Conservation (phyloP, 2,113 vertebrate species). For the Acrocephalus kingi region DNA sequence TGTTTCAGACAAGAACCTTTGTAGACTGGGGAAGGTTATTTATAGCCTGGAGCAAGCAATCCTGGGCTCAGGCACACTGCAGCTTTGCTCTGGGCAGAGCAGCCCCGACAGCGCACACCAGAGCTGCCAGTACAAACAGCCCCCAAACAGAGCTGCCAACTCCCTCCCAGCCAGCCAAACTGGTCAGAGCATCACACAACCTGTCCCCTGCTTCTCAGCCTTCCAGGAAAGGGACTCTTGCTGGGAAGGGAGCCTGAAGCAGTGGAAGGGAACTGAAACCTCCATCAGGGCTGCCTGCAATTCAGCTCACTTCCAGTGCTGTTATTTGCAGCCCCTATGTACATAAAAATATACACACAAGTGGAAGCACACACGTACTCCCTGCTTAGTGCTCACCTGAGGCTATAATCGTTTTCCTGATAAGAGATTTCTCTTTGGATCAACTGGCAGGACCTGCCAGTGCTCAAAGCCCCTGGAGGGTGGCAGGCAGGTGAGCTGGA, state of each 20-base stretch:
- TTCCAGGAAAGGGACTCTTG: neutral
- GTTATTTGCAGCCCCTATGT: accelerated
- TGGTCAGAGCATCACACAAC: neutral
- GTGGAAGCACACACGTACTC: neutral
- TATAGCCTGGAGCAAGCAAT: constrained; percentile 37
- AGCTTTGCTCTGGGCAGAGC: constrained; percentile 24
- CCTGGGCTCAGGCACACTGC: neutral
- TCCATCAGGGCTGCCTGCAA: accelerated
- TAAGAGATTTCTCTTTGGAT: neutral
- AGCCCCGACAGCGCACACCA: neutral
- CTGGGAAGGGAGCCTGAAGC: neutral
- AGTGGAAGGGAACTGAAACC: neutral
- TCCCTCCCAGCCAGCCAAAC: neutral
- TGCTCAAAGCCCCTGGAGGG: neutral
- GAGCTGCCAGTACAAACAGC: constrained; percentile 45
- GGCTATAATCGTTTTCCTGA: neutral
- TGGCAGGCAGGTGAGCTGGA: neutral
- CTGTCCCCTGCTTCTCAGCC: neutral
- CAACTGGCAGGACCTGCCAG: neutral
- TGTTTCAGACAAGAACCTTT: neutral
- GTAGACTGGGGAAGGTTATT: constrained; percentile 52
- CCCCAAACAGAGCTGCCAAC: neutral
- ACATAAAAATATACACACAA: neutral
- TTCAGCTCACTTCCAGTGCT: neutral
- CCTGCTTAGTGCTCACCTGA: neutral